These are phyloP conservation scores for Rattus rattus DNA, from an alignment of 2,113 vertebrate genomes.

Conservation along the genomic window DNA sequence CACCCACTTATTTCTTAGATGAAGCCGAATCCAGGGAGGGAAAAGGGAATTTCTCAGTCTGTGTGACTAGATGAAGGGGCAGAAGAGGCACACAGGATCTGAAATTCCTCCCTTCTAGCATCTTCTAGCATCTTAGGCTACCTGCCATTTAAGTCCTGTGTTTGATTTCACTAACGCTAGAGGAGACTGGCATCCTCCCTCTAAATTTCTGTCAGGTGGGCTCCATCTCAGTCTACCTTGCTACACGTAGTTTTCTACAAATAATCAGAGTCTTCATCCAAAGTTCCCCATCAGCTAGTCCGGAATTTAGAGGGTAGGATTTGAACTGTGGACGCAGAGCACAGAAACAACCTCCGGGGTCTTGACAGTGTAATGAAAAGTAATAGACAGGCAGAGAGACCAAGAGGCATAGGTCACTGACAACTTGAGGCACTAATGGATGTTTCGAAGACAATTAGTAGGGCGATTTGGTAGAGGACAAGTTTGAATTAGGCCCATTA, in stretches of 20 bases:
- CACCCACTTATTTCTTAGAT: background rate
- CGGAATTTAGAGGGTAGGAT: background rate
- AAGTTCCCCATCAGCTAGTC: background rate
- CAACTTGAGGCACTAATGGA: background rate
- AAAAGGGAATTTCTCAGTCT: too few relatives aligned
- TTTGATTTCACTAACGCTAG: background rate
- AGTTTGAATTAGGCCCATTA: background rate
- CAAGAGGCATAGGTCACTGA: background rate
- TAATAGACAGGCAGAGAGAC: background rate
- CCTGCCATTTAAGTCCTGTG: background rate
- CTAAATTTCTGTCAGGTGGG: background rate
- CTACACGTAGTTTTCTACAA: background rate
- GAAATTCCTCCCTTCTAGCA: background rate
- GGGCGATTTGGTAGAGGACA: background rate
- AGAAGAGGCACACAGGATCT: background rate
- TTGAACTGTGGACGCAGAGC: background rate
- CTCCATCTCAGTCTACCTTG: too few relatives aligned
- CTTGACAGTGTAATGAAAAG: background rate
- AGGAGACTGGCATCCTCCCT: background rate
- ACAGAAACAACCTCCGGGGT: background rate
- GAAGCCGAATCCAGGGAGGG: background rate
- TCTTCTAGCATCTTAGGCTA: background rate
- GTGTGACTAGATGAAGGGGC: background rate
- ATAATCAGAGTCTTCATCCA: too few relatives aligned
- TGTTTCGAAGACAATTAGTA: background rate